These are phyloP conservation scores for Chymomyza fuscimana DNA, from an alignment of 2,888 invertebrate species.

Conservation along the genomic window DNA sequence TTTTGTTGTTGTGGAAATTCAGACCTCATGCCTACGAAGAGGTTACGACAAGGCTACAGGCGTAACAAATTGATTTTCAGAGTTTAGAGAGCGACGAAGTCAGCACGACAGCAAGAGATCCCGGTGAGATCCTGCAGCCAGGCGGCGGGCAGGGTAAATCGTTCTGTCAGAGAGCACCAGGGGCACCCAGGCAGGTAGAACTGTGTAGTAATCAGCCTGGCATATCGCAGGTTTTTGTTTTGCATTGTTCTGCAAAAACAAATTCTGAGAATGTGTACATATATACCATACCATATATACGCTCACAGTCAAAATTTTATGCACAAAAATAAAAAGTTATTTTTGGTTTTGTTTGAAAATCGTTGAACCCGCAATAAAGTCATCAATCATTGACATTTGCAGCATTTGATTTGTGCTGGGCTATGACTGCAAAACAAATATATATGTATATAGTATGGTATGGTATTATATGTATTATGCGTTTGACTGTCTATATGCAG, in stretches of 20 bases:
- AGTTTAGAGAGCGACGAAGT: conserved; percentile 46
- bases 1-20: conserved; percentile 28
- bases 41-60: conserved; percentile 39
- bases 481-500: neutral
- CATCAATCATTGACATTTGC: conserved; percentile 76
- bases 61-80: conserved; percentile 73
- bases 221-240: conserved; percentile 62
- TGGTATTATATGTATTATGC: neutral
- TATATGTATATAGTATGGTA: neutral
- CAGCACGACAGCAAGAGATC: conserved; percentile 47
- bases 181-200: conserved; percentile 58
- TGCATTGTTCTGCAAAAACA: conserved; percentile 61
- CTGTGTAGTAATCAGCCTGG: neutral
- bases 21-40: neutral
- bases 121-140: neutral
- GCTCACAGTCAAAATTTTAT: conserved; percentile 61
- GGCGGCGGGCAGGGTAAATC: neutral
- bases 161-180: conserved; percentile 35
- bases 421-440: neutral
- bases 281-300: conserved; percentile 13
- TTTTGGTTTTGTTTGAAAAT: conserved; percentile 64
- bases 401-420: conserved; percentile 46
- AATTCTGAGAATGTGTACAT: conserved; percentile 60
- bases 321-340: conserved; percentile 68
- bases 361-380: conserved; percentile 76